These are phyloP conservation scores for Trochalopteron elliotii DNA, from an alignment of 2,113 vertebrate species.

Conservation along the genomic window DNA sequence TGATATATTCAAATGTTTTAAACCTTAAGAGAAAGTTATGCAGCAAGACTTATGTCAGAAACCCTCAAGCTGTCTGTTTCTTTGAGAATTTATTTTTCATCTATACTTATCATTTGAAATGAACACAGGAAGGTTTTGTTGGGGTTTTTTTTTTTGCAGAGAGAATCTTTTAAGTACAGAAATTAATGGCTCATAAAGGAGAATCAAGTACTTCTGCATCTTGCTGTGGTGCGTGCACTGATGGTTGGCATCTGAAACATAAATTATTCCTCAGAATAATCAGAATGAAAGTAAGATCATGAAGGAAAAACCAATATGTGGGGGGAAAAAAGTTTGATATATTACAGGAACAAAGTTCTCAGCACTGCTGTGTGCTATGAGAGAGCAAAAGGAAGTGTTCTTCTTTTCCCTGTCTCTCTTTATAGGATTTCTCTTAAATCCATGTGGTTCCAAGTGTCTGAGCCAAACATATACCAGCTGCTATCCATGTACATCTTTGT, in stretches of 20 bases:
- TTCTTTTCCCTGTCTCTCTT: not conserved
- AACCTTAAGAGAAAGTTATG: not conserved
- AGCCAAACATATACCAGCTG: slow-evolving; percentile 16
- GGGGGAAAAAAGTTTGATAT: not conserved
- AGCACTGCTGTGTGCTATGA: not conserved
- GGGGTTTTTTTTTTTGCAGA: not conserved
- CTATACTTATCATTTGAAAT: not conserved
- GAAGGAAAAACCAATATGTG: not conserved
- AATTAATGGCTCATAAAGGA: not conserved
- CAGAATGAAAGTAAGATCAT: not conserved
- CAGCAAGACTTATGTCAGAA: not conserved
- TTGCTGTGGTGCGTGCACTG: not conserved
- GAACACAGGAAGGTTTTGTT: not conserved
- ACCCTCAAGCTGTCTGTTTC: not conserved
- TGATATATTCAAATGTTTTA: not conserved
- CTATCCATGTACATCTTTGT: slow-evolving; percentile 2
- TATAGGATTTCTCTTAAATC: not conserved
- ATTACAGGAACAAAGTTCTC: not conserved
- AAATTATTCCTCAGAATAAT: not conserved
- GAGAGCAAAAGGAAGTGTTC: not conserved
- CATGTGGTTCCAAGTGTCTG: not conserved
- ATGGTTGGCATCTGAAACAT: not conserved
- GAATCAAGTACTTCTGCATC: not conserved
- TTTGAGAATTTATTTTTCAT: not conserved
- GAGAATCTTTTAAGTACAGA: not conserved